A percentile compares a stretch with the other conserved stretches of the same genome.
Evolutionary conservation across 1,140 invertebrate species (phyloP).

Genomic region (Tribolium castaneum): DNA sequence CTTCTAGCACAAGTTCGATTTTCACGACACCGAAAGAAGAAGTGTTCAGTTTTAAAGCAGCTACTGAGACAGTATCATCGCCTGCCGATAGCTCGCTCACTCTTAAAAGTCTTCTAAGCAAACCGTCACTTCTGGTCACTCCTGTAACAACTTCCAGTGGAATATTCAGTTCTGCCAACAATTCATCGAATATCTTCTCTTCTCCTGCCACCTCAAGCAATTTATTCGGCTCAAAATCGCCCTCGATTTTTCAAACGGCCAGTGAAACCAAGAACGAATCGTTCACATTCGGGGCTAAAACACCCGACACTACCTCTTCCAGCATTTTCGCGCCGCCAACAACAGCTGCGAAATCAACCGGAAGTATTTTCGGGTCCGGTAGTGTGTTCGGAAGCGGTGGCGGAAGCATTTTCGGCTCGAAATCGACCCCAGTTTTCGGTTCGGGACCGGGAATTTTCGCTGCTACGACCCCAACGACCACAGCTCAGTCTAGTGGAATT

Average conservation of each 20-base stretch:
- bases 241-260: not conserved
- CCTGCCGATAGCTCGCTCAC: not conserved
- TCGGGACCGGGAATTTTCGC: too few species aligned
- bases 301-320: not conserved
- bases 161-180: not conserved
- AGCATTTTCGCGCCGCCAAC: not conserved
- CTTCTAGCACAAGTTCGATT: conserved; percentile 1
- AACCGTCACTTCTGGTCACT: conserved; percentile 7
- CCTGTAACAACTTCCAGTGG: not conserved
- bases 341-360: not conserved
- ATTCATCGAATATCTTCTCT: not conserved
- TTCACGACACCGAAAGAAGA: conserved; percentile 29
- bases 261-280: not conserved
- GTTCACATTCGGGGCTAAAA: not conserved
- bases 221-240: not conserved
- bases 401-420: conserved; percentile 27
- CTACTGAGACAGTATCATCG: not conserved
- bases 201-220: not conserved
- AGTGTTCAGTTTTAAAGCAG: conserved; percentile 19
- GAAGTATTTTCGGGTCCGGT: conserved; percentile 17
- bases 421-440: not conserved
- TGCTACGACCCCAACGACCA: not conserved
- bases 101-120: conserved; percentile 19
- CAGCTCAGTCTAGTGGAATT: conserved; percentile 5
- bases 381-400: conserved; percentile 25